phyloP scores from a whole-genome alignment of 2,113 vertebrate genomes.

The Uria aalge region DNA sequence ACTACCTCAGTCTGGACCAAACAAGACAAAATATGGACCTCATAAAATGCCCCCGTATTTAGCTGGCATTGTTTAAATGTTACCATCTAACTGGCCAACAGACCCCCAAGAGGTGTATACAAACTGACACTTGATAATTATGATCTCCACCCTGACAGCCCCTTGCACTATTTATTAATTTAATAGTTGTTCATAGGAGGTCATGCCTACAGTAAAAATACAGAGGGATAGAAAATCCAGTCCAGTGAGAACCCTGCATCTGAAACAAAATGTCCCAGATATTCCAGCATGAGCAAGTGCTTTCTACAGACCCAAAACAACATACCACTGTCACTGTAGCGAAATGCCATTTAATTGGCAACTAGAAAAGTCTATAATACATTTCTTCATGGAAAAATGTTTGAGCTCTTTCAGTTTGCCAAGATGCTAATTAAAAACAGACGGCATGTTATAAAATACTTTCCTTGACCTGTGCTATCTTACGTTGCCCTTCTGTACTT shows the following conservation, averaged over 20 bases:
- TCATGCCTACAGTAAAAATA: background rate
- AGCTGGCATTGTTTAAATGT: background rate
- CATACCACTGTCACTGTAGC: slow-evolving; percentile 42
- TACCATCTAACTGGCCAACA: background rate
- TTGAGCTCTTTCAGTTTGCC: slow-evolving; percentile 47
- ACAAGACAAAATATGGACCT: background rate
- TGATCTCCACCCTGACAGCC: background rate
- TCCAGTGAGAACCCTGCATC: background rate
- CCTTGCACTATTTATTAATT: background rate
- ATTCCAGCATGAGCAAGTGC: slow-evolving; percentile 17
- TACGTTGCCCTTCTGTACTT: slow-evolving; percentile 45
- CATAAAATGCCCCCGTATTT: background rate
- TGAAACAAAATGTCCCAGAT: slow-evolving; percentile 54
- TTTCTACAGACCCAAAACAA: slow-evolving; percentile 56
- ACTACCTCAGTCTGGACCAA: background rate
- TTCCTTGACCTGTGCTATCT: slow-evolving; percentile 53
- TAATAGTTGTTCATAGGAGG: background rate
- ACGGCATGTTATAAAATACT: slow-evolving; percentile 20
- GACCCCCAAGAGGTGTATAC: background rate
- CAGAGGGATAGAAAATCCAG: background rate
- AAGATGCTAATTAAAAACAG: slow-evolving; percentile 66
- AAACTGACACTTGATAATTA: background rate
- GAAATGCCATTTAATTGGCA: slow-evolving; percentile 66
- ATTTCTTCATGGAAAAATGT: slow-evolving; percentile 53
- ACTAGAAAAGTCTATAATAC: slow-evolving; percentile 38